Percentiles rank a stretch among this genome's conserved stretches.
Evolutionary conservation across 2,113 vertebrate species (phyloP).

Genomic region (Pelecanoides urinatrix): DNA sequence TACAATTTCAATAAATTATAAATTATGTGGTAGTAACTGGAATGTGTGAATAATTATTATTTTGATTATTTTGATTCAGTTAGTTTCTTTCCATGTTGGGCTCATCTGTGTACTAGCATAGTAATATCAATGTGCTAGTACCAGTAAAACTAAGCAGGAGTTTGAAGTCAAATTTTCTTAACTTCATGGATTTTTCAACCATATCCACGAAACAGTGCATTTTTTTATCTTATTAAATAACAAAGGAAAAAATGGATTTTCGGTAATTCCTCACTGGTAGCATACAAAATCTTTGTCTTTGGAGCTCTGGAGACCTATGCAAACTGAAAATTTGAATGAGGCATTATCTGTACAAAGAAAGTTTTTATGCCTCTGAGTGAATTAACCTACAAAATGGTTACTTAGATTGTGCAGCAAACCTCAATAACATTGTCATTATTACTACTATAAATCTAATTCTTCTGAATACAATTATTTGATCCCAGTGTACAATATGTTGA

Average conservation of each 20-base stretch:
- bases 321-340: not conserved
- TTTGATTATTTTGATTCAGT: not conserved
- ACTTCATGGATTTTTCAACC: not conserved
- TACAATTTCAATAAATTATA: not conserved
- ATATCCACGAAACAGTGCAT: not conserved
- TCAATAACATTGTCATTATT: not conserved
- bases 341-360: not conserved
- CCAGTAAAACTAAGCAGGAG: not conserved
- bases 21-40: not conserved
- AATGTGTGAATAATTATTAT: not conserved
- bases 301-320: not conserved
- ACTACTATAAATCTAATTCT: not conserved
- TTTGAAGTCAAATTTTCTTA: not conserved
- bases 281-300: not conserved
- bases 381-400: not conserved
- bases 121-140: not conserved
- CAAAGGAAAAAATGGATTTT: not conserved
- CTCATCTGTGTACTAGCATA: fast-evolving
- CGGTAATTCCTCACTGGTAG: not conserved
- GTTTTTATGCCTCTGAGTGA: not conserved
- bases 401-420: not conserved
- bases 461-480: not conserved
- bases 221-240: not conserved
- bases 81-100: not conserved
- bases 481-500: fast-evolving